phyloP scores from a whole-genome alignment of 2,888 invertebrate species.

The Plutella xylostella region DNA sequence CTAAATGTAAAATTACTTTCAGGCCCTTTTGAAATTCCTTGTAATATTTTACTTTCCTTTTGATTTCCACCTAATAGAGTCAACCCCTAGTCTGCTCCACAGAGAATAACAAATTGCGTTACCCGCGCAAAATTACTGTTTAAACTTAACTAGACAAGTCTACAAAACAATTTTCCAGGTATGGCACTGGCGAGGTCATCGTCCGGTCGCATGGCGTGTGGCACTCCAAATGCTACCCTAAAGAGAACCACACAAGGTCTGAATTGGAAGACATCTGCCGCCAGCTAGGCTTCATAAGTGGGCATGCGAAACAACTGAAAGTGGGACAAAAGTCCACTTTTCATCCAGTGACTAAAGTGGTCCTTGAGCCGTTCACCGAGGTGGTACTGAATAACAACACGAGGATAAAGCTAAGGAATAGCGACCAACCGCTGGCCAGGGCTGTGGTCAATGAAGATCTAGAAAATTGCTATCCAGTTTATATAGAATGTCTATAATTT shows the following conservation, averaged over 20 bases:
- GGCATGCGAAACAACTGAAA: constrained; percentile 56
- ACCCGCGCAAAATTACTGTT: too few species aligned
- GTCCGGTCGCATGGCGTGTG: constrained; percentile 76
- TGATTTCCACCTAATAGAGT: too few species aligned
- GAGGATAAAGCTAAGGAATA: constrained; percentile 44
- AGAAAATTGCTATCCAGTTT: constrained; percentile 50
- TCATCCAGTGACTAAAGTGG: constrained; percentile 35
- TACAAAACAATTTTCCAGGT: constrained; percentile 31
- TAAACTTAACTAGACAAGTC: too few species aligned
- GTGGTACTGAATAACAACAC: constrained; percentile 50
- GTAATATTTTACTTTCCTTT: too few species aligned
- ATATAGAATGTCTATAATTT: constrained; percentile 51
- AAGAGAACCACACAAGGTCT: constrained; percentile 56
- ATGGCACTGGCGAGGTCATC: constrained; percentile 75
- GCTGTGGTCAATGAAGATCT: constrained; percentile 28
- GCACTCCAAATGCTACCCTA: constrained; percentile 77
- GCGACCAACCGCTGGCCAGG: constrained; percentile 41
- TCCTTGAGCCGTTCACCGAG: constrained; percentile 43
- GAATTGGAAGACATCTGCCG: constrained; percentile 72
- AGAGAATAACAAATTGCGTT: too few species aligned
- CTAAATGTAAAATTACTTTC: too few species aligned
- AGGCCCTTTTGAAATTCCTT: too few species aligned
- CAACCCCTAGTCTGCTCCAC: too few species aligned
- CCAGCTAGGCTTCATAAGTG: constrained; percentile 70
- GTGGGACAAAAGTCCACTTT: constrained; percentile 24